These are phyloP conservation scores for Cryptotis parvus DNA, from an alignment of 2,113 vertebrate species.

Conservation along the genomic window DNA sequence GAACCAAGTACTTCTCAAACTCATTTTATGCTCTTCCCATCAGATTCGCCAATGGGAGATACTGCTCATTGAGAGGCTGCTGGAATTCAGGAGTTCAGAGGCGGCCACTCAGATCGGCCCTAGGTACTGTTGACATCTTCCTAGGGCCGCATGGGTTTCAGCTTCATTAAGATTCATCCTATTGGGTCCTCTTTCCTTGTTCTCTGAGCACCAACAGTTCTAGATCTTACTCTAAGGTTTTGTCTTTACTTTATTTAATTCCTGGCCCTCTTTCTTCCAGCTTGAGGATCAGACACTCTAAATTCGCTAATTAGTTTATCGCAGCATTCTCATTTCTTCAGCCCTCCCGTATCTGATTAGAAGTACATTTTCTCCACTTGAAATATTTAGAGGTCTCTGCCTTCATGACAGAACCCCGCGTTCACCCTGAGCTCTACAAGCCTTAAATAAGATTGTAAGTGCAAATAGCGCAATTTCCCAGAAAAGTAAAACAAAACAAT, in stretches of 20 bases:
- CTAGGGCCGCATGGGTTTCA: neutral
- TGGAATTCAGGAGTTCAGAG: neutral
- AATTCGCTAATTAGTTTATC: neutral
- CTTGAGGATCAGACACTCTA: neutral
- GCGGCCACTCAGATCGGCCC: neutral
- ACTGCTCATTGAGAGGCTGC: neutral
- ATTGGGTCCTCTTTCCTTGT: neutral
- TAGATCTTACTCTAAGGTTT: neutral
- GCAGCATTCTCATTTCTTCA: neutral
- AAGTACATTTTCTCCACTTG: neutral
- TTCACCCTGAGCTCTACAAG: neutral
- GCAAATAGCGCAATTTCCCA: neutral
- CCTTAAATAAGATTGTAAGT: neutral
- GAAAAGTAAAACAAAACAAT: neutral
- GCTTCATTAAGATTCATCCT: no score
- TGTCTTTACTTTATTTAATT: neutral
- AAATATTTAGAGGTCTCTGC: neutral
- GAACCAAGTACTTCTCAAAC: neutral
- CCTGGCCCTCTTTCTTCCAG: neutral
- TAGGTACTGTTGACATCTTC: neutral
- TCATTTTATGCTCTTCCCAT: neutral
- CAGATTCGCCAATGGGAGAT: neutral
- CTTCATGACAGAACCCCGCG: neutral
- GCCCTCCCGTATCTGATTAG: neutral
- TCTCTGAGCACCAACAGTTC: neutral